Conservation (phyloP, 2,113 vertebrate species). For the Megaptera novaeangliae region DNA sequence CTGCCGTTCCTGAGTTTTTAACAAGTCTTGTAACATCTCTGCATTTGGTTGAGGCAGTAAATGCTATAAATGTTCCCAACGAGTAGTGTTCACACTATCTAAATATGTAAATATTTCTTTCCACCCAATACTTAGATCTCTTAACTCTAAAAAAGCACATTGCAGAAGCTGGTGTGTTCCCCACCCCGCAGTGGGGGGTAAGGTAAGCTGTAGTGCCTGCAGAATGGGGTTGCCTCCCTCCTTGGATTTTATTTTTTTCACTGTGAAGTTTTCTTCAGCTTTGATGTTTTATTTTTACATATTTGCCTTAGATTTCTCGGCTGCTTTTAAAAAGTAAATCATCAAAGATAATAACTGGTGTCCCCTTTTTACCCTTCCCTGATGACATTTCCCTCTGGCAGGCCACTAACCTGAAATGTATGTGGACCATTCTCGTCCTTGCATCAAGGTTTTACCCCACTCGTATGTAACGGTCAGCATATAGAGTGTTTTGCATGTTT, state of each 20-base stretch:
- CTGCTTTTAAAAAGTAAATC: neutral
- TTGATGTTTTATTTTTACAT: neutral
- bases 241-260: neutral
- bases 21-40: neutral
- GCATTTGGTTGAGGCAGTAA: neutral
- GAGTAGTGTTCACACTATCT: neutral
- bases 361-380: neutral
- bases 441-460: neutral
- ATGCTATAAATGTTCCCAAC: neutral
- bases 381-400: neutral
- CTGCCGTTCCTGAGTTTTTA: neutral
- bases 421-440: neutral
- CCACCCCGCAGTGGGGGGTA: accelerated
- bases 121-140: neutral
- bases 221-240: neutral
- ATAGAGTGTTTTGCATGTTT: neutral
- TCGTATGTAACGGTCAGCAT: neutral
- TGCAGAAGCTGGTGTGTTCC: neutral
- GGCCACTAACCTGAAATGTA: neutral
- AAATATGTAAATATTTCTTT: neutral
- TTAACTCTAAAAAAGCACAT: neutral
- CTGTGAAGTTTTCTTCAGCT: neutral
- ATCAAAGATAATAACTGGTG: neutral
- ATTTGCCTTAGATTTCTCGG: neutral
- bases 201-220: neutral